phyloP scores from a whole-genome alignment of 2,888 invertebrate genomes.

The Thera britannica region DNA sequence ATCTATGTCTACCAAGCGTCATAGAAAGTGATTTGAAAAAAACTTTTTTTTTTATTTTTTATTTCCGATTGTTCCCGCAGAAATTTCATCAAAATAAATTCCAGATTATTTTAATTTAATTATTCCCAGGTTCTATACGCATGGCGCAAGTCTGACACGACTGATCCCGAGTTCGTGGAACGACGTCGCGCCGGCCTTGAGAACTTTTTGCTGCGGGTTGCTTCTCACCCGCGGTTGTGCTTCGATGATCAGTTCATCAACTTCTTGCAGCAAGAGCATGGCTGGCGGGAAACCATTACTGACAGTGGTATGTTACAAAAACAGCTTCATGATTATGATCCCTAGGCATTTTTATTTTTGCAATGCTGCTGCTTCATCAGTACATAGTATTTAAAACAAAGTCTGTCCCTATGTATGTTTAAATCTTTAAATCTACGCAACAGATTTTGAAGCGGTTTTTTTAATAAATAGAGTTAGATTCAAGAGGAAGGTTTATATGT shows the following conservation, averaged over 20 bases:
- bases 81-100: too few relatives aligned
- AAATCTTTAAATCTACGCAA: too few relatives aligned
- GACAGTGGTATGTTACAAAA: constrained; percentile 84
- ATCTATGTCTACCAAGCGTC: too few relatives aligned
- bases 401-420: too few relatives aligned
- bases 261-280: constrained; percentile 91
- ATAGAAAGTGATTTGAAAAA: too few relatives aligned
- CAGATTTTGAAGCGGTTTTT: too few relatives aligned
- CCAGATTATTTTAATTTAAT: not conserved
- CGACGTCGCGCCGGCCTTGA: constrained; percentile 92
- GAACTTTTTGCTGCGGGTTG: constrained; percentile 91
- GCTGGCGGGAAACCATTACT: constrained; percentile 91
- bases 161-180: constrained; percentile 93
- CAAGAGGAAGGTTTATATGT: too few relatives aligned
- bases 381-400: too few relatives aligned
- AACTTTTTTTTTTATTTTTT: too few relatives aligned
- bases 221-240: constrained; percentile 89
- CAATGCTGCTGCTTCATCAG: too few relatives aligned
- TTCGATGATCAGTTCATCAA: constrained; percentile 91
- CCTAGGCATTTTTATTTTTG: not conserved
- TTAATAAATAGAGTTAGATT: too few relatives aligned
- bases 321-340: not conserved
- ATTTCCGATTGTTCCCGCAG: too few relatives aligned
- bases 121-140: constrained; percentile 85
- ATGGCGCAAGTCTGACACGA: constrained; percentile 93